These are phyloP conservation scores for Styela plicata DNA, from an alignment of 23 tunicate species.

Conservation along the genomic window DNA sequence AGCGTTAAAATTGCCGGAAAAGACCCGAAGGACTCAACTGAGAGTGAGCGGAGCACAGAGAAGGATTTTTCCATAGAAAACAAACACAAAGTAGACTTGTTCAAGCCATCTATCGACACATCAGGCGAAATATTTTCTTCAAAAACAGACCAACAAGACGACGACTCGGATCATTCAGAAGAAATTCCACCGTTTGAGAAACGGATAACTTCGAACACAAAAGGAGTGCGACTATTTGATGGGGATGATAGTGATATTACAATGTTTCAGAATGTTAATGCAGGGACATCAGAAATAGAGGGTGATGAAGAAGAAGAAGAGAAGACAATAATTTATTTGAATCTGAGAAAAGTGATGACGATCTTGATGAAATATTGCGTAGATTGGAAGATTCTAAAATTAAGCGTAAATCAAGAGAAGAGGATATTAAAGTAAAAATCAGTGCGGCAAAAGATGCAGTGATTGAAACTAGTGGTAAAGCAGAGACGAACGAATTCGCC, in stretches of 20 bases:
- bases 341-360: background rate
- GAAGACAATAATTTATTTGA: background rate
- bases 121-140: background rate
- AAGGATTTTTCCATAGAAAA: background rate
- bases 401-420: background rate
- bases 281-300: background rate
- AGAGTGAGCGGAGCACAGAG: background rate
- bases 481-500: background rate
- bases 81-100: background rate
- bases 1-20: background rate
- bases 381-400: background rate
- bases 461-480: background rate
- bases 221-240: background rate
- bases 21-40: background rate
- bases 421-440: background rate
- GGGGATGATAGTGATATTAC: background rate
- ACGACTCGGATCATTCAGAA: background rate
- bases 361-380: conserved; percentile 5
- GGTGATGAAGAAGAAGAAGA: background rate
- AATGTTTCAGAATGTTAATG: background rate
- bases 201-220: no score
- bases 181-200: background rate
- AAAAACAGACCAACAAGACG: conserved; percentile 4
- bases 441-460: background rate
- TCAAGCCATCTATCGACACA: background rate